These are phyloP conservation scores for Aplidium turbinatum DNA, from an alignment of 23 tunicate species.

Conservation along the genomic window DNA sequence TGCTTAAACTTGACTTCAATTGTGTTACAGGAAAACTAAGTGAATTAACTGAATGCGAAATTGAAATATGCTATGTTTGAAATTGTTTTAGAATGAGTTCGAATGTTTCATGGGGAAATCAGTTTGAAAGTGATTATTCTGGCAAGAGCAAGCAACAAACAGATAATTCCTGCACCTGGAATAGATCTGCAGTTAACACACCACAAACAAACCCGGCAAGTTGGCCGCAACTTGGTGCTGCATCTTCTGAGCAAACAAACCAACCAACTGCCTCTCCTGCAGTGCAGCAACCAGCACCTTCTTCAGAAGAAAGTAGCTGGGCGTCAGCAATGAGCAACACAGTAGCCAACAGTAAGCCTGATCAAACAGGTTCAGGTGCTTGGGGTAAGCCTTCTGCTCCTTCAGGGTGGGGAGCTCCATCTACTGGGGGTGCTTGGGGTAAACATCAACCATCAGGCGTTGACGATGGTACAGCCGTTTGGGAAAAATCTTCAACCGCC, in stretches of 20 bases:
- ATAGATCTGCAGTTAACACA: constrained; percentile 50
- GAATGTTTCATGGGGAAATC: constrained; percentile 47
- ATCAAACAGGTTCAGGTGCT: constrained; percentile 52
- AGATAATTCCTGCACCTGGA: constrained; percentile 23
- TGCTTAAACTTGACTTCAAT: too few species aligned
- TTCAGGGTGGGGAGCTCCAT: constrained; percentile 84
- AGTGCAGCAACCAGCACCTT: constrained; percentile 23
- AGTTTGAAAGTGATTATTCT: constrained; percentile 29
- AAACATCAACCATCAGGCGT: constrained; percentile 41
- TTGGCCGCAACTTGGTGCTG: constrained; percentile 93
- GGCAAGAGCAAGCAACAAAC: too few species aligned
- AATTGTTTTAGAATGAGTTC: constrained; percentile 36
- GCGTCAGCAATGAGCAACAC: constrained; percentile 12
- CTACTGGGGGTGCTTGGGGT: constrained; percentile 42
- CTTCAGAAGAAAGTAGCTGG: constrained; percentile 64
- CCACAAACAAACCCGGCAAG: constrained; percentile 82
- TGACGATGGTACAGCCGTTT: constrained; percentile 73
- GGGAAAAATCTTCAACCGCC: constrained; percentile 61
- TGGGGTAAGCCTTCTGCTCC: constrained; percentile 17
- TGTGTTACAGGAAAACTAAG: too few species aligned
- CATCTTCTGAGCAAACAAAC: constrained; percentile 19
- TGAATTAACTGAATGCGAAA: too few species aligned
- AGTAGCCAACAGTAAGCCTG: constrained; percentile 34
- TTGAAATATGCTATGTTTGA: too few species aligned
- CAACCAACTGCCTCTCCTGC: too few species aligned